A percentile compares a stretch with the other conserved stretches of the same genome.
Conservation (phyloP, 2,888 invertebrate species). For the Caenorhabditis auriculariae region DNA sequence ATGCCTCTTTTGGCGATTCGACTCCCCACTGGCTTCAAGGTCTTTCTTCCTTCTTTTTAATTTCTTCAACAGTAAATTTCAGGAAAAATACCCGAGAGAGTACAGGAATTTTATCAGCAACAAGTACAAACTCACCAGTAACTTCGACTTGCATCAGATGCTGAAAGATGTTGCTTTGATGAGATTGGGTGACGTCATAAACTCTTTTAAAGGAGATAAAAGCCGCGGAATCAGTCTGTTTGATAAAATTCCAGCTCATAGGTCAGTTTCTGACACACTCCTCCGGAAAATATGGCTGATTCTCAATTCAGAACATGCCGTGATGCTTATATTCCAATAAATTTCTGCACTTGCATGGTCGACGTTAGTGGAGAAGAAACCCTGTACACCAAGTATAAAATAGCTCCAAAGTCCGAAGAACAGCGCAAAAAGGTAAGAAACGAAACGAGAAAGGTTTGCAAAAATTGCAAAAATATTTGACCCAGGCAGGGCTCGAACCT, state of each 20-base stretch:
- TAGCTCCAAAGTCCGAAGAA: constrained; percentile 1
- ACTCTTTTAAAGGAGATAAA: neutral
- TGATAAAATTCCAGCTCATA: constrained; percentile 14
- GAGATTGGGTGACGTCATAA: constrained; percentile 20
- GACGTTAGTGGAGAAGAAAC: constrained; percentile 5
- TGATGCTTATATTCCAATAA: constrained; percentile 42
- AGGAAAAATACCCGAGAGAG: constrained; percentile 44
- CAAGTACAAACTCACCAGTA: constrained; percentile 57
- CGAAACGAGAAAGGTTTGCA: constrained; percentile 12
- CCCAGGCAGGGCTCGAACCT: constrained; percentile 30
- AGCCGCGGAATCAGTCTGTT: constrained; percentile 45
- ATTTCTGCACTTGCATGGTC: constrained; percentile 49
- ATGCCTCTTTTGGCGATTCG: constrained; percentile 64
- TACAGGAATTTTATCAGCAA: constrained; percentile 30
- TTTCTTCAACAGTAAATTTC: too few species aligned
- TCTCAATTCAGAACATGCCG: constrained; percentile 31
- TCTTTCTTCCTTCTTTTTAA: too few species aligned
- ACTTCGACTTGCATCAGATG: constrained; percentile 65
- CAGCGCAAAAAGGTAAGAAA: constrained; percentile 7
- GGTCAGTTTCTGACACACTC: too few species aligned
- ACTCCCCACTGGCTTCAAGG: constrained; percentile 63
- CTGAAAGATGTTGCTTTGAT: constrained; percentile 57
- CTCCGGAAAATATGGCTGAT: too few species aligned
- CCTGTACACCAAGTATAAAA: too few species aligned
- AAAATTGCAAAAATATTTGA: constrained; percentile 3